Base-by-base conservation (phyloP, 2,888 invertebrate genomes). In the Salpingus planirostris region DNA sequence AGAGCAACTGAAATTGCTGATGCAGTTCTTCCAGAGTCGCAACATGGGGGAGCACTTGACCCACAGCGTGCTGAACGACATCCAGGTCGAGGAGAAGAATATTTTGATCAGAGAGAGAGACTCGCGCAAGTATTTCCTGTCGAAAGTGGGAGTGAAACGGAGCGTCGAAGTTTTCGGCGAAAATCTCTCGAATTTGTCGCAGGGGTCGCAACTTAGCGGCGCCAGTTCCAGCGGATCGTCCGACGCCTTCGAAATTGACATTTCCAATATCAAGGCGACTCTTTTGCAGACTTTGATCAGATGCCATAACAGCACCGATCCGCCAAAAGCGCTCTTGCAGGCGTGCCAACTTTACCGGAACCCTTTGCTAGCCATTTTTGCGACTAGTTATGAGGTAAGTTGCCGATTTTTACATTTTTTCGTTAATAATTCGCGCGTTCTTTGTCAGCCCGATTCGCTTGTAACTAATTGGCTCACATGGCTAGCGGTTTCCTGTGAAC, bases 251-350 rank as follows among this genome's bases (percentile, higher is more conserved):
- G 51, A 66, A 15, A 65, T 66, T 39, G 64, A 68, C 15, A 61
- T 62, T 34, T 53, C 66, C 7, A 55, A 57, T 38, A 53, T 51
- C 1, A 58, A 58, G 36, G 50, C 54, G 2, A 58, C 58, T 2
- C 53, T 80, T 28, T 71, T 79, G 69, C 71, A 76, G 45, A 73
- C 73, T 35, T 69, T 78, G 30, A 70, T 79, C 10, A 70, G 73
- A 18, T 79, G 78, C 45, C 79, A 80, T 51, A 76, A 77, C 21
- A 79, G 78, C 27, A 75, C 74, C 40, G 80, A 80, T 61, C 80
- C 80, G 8, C 78, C 78, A 1, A 74, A 73, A 7, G 74, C 78
- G 6, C 56, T 81, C 14, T 54, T 79, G 10, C 69, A 70, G 8
- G 74, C 77, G 3, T 73, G 78, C 1, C 68, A 69, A 18, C 46